phyloP scores from a whole-genome alignment of 1,140 invertebrate genomes.

The Diorhabda carinulata region DNA sequence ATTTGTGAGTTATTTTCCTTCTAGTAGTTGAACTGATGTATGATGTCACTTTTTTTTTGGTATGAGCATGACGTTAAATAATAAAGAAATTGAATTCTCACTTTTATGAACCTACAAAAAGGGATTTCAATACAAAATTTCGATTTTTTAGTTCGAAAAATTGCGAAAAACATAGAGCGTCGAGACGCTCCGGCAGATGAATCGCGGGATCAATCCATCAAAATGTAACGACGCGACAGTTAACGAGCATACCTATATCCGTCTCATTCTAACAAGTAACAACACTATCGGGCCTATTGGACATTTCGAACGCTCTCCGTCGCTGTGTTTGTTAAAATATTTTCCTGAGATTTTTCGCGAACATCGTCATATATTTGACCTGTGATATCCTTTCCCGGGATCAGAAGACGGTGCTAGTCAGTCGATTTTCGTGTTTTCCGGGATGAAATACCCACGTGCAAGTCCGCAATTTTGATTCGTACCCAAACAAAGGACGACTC shows the following conservation, averaged over 20 bases:
- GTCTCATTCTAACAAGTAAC: conserved; percentile 35
- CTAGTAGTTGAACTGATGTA: no score
- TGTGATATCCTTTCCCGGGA: conserved; percentile 17
- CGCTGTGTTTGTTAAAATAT: not conserved
- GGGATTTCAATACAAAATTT: no score
- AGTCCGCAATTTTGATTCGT: conserved; percentile 43
- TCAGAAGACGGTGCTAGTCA: conserved; percentile 8
- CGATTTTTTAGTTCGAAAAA: no score
- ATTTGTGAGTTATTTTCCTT: no score
- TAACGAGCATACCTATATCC: conserved; percentile 25
- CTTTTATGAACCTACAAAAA: no score
- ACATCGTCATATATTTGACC: not conserved
- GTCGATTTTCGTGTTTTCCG: conserved; percentile 11
- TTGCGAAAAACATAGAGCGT: not conserved
- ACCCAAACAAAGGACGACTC: conserved; percentile 45
- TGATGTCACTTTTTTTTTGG: no score
- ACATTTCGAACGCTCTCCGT: conserved; percentile 12
- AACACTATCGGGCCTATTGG: conserved; percentile 26
- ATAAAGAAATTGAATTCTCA: no score
- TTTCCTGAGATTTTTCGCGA: not conserved
- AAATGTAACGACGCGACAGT: conserved; percentile 31
- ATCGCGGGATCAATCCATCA: conserved; percentile 36
- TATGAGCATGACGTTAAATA: no score
- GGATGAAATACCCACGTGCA: conserved; percentile 34
- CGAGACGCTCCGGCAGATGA: conserved; percentile 17